These are phyloP conservation scores for Caenorhabditis sp. DNA, from an alignment of 2,888 invertebrate genomes.

Conservation along the genomic window DNA sequence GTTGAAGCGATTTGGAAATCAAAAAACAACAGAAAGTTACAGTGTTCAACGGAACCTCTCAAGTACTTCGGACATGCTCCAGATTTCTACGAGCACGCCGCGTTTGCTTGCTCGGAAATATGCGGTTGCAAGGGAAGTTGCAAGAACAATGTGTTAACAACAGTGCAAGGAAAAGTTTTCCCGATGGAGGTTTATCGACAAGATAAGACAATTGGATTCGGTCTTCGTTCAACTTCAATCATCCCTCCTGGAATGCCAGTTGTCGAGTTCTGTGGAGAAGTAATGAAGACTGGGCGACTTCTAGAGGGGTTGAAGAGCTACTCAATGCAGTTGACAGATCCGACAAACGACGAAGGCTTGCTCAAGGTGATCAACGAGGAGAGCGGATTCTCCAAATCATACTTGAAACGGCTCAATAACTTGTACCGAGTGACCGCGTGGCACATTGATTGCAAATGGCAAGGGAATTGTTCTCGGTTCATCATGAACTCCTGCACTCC, in stretches of 20 bases:
- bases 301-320: background rate
- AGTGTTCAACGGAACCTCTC: no score
- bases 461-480: background rate
- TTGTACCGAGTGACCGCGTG: background rate
- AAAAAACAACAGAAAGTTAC: background rate
- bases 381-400: background rate
- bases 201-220: background rate
- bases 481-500: slow-evolving; percentile 8
- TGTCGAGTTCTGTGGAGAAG: background rate
- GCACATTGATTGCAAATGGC: slow-evolving; percentile 5
- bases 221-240: background rate
- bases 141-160: background rate
- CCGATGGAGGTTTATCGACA: background rate
- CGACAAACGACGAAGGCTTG: background rate
- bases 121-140: slow-evolving; percentile 6
- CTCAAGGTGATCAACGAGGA: background rate
- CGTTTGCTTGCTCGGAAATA: background rate
- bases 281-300: background rate
- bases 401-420: background rate
- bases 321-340: background rate
- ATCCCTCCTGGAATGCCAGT: slow-evolving; percentile 7
- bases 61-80: background rate
- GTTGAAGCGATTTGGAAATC: background rate
- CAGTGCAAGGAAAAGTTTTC: background rate
- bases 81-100: background rate